A percentile compares a stretch with the other conserved stretches of the same genome.
phyloP scores from a whole-genome alignment of 1,140 invertebrate species.

The Caenorhabditis tropicalis region DNA sequence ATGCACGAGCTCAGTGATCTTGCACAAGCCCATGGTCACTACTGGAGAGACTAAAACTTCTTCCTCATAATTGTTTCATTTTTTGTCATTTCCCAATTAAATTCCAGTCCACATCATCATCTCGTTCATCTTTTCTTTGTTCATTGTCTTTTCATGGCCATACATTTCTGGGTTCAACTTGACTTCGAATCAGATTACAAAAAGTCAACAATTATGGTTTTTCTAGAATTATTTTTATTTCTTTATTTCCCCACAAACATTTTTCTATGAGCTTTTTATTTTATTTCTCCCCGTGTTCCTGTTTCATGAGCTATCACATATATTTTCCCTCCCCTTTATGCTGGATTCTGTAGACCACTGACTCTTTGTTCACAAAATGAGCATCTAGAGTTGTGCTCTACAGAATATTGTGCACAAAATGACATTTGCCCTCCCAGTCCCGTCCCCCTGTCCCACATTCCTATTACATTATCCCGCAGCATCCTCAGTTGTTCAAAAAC shows the following conservation, averaged over 20 bases:
- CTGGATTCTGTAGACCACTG: constrained; percentile 19
- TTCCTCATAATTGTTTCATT: neutral
- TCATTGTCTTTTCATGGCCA: neutral
- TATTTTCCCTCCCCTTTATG: neutral
- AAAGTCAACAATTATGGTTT: neutral
- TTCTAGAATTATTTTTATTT: neutral
- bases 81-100: constrained; percentile 5
- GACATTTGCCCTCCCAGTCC: neutral
- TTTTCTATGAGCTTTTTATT: constrained; percentile 31
- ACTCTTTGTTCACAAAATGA: neutral
- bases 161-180: constrained; percentile 26
- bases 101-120: constrained; percentile 30
- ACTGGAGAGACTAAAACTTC: constrained; percentile 14
- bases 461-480: neutral
- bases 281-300: neutral
- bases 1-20: constrained; percentile 49
- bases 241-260: neutral
- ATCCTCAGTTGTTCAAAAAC: neutral
- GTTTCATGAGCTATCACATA: constrained; percentile 1
- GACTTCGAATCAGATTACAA: neutral
- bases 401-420: constrained; percentile 38
- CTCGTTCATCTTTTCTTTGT: neutral
- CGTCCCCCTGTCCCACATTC: neutral
- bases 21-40: constrained; percentile 29
- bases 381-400: constrained; percentile 17